Percentiles rank a stretch among this genome's conserved stretches.
Evolutionary conservation across 2,888 invertebrate species (phyloP).

Genomic region (Rotaria macrura): DNA sequence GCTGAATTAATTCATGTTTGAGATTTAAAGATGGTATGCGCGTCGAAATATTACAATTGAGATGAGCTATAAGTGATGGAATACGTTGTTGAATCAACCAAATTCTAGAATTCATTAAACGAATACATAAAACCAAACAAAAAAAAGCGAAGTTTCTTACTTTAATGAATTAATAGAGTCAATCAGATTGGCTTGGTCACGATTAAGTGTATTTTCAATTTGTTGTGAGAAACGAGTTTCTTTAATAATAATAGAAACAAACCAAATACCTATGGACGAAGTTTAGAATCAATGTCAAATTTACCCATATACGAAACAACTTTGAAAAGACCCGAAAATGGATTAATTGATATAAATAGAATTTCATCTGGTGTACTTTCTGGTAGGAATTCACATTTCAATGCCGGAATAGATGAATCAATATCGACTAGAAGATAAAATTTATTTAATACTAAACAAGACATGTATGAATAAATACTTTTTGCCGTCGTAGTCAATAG

Average conservation of each 20-base stretch:
- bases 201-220: slow-evolving; percentile 2
- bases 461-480: not conserved
- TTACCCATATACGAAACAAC: slow-evolving; percentile 4
- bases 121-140: not conserved
- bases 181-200: not conserved
- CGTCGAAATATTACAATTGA: not conserved
- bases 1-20: not conserved
- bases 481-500: not conserved
- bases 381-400: not conserved
- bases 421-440: not conserved
- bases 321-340: not conserved
- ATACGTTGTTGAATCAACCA: slow-evolving; percentile 17
- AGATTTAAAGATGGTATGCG: not conserved
- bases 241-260: not conserved
- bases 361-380: not conserved
- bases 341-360: slow-evolving; percentile 16
- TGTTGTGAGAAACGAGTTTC: slow-evolving; percentile 14
- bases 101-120: not conserved
- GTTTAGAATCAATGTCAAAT: not conserved
- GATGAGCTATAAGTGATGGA: not conserved
- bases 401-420: not conserved
- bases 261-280: not conserved
- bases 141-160: not conserved
- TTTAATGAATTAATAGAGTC: not conserved
- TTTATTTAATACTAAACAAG: not conserved